Percentiles rank a stretch among this genome's conserved stretches.
These are phyloP conservation scores for Lordiphosa mommai DNA, from an alignment of 1,140 invertebrate species.

Conservation along the genomic window DNA sequence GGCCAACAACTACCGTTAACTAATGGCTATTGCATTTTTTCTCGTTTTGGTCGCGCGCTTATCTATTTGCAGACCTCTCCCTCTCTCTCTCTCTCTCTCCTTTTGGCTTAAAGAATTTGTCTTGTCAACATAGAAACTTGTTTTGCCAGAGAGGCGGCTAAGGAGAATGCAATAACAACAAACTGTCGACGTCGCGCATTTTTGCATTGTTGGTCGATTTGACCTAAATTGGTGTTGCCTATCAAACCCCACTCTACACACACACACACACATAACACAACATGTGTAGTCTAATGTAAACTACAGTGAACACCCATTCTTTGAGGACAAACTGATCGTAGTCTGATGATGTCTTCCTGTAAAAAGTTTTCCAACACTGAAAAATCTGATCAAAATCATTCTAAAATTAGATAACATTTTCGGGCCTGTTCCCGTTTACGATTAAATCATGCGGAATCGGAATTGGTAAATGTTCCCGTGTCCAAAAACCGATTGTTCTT, in stretches of 20 bases:
- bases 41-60: conserved; percentile 18
- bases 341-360: too few relatives aligned
- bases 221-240: conserved; percentile 34
- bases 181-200: not conserved
- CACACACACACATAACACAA: not conserved
- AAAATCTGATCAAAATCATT: too few relatives aligned
- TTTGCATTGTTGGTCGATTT: conserved; percentile 28
- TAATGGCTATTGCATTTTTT: conserved; percentile 10
- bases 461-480: too few relatives aligned
- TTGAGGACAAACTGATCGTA: too few relatives aligned
- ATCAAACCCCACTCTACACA: not conserved
- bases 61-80: conserved; percentile 17
- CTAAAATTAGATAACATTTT: too few relatives aligned
- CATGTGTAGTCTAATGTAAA: not conserved
- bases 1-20: conserved; percentile 9
- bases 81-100: not conserved
- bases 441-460: too few relatives aligned
- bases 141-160: conserved; percentile 17
- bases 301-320: not conserved
- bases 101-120: conserved; percentile 17
- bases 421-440: too few relatives aligned
- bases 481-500: too few relatives aligned
- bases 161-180: not conserved
- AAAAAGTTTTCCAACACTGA: too few relatives aligned
- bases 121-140: conserved; percentile 38